Percentiles rank a stretch among this genome's conserved stretches.
Conservation (phyloP, 2,888 invertebrate genomes). For the Schizotus pectinicornis region DNA sequence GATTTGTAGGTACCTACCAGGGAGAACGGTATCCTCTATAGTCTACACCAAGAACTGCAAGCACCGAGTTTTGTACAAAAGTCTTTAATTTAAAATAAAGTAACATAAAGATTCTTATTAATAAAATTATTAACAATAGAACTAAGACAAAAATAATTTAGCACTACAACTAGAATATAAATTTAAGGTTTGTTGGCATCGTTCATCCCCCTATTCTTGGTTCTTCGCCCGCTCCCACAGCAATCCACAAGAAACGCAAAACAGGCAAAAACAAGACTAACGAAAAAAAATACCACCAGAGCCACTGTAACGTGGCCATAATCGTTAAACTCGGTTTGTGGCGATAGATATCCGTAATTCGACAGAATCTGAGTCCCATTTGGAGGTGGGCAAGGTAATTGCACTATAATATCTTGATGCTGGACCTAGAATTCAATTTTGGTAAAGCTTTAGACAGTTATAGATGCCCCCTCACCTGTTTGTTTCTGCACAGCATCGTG, state of each 20-base stretch:
- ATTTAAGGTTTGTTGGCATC: conserved; percentile 68
- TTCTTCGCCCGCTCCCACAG: conserved; percentile 55
- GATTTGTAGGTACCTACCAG: too few species aligned
- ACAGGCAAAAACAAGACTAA: conserved; percentile 67
- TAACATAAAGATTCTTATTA: too few species aligned
- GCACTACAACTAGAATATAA: conserved; percentile 9
- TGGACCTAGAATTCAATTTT: conserved; percentile 71
- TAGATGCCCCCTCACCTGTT: conserved; percentile 72
- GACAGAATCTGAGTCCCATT: conserved; percentile 76
- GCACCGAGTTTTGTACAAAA: too few species aligned
- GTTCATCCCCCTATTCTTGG: conserved; percentile 61
- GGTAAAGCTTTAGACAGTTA: too few species aligned
- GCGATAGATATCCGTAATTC: conserved; percentile 60
- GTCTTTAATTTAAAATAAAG: too few species aligned
- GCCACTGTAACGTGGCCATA: conserved; percentile 65
- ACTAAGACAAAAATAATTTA: conserved; percentile 14
- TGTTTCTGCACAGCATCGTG: conserved; percentile 69
- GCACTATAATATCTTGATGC: conserved; percentile 86
- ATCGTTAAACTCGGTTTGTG: conserved; percentile 62
- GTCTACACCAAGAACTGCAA: too few species aligned
- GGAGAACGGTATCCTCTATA: too few species aligned
- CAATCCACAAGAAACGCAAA: conserved; percentile 62
- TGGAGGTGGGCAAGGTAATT: conserved; percentile 79
- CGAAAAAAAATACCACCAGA: conserved; percentile 66
- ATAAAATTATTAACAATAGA: not conserved